phyloP scores from a whole-genome alignment of 2,888 invertebrate genomes.

The Melolontha melolontha region DNA sequence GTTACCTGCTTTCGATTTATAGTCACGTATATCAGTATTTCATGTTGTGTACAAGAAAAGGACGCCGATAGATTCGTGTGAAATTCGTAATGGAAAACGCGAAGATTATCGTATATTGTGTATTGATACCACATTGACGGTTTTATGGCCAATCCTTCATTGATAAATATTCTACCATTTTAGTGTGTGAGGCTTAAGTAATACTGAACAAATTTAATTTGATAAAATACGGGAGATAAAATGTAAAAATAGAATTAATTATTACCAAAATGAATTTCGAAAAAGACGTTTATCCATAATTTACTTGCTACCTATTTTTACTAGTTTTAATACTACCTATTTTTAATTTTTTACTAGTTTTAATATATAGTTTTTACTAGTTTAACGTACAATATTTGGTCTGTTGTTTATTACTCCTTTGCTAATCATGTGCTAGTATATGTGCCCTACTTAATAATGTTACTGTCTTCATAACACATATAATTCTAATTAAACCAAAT shows the following conservation, averaged over 20 bases:
- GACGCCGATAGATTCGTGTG: slow-evolving; percentile 3
- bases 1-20: slow-evolving; percentile 29
- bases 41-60: slow-evolving; percentile 9
- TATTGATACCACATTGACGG: slow-evolving; percentile 41
- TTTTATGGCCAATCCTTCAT: slow-evolving; percentile 44
- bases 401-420: too few relatives aligned
- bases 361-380: too few relatives aligned
- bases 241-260: slow-evolving; percentile 37
- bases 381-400: too few relatives aligned
- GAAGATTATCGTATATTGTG: slow-evolving; percentile 39
- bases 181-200: slow-evolving; percentile 18
- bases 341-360: too few relatives aligned
- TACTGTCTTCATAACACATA: too few relatives aligned
- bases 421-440: too few relatives aligned
- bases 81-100: slow-evolving; percentile 12
- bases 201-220: slow-evolving; percentile 36
- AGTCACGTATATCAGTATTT: slow-evolving; percentile 1
- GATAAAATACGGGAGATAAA: slow-evolving; percentile 35
- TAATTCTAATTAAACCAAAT: too few relatives aligned
- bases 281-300: background rate
- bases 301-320: too few relatives aligned
- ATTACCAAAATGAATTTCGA: slow-evolving; percentile 18
- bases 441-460: too few relatives aligned
- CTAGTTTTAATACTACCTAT: too few relatives aligned
- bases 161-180: slow-evolving; percentile 44